Evolutionary conservation across 2,888 invertebrate genomes (phyloP).

Genomic region (Ichneumoninae sp.): DNA sequence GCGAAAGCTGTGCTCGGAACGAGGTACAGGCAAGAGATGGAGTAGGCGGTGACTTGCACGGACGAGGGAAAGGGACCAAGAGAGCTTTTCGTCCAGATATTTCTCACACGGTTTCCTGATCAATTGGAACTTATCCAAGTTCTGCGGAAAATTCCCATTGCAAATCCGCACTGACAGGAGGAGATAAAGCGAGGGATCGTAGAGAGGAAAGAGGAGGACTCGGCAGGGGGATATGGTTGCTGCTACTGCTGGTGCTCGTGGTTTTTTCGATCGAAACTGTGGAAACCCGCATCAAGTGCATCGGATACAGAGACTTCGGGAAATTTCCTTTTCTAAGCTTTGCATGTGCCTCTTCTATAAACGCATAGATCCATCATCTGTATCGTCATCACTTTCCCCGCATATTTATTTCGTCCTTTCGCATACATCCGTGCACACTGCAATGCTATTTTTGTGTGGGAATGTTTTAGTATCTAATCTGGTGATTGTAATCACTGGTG

Average conservation of each 20-base stretch:
- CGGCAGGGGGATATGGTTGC: conserved; percentile 30
- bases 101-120: conserved; percentile 53
- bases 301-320: conserved; percentile 11
- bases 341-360: conserved; percentile 1
- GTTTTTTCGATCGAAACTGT: conserved; percentile 51
- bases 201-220: conserved; percentile 17
- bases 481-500: neutral
- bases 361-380: conserved; percentile 19
- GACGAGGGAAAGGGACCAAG: neutral
- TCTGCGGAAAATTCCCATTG: conserved; percentile 53
- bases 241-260: conserved; percentile 5
- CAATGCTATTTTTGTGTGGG: neutral
- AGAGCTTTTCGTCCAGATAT: conserved; percentile 45
- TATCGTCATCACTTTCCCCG: conserved; percentile 7
- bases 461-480: conserved; percentile 1
- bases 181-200: conserved; percentile 54
- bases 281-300: conserved; percentile 32
- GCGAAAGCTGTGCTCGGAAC: conserved; percentile 37
- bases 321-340: neutral
- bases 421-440: neutral
- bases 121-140: conserved; percentile 55
- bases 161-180: conserved; percentile 55
- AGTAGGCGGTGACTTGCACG: conserved; percentile 1
- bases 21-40: neutral
- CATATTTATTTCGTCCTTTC: conserved; percentile 25